Conservation (phyloP, 2,113 vertebrate genomes). For the Centropus unirufus region DNA sequence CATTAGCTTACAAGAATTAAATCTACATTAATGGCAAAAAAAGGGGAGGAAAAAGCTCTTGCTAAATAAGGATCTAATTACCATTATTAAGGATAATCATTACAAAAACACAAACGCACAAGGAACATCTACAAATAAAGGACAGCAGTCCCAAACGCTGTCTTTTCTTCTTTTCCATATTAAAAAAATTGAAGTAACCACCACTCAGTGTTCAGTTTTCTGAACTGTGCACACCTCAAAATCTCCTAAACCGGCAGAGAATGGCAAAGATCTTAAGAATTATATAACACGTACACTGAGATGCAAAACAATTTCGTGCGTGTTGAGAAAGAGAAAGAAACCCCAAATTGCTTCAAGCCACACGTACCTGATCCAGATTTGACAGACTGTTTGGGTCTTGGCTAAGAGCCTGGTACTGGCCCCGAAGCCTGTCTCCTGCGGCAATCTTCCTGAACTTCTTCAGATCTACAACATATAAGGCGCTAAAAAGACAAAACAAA, state of each 20-base stretch:
- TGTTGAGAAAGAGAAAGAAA: background rate
- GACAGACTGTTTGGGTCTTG: slow-evolving; percentile 97
- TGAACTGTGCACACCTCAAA: background rate
- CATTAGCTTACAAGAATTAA: background rate
- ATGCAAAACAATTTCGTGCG: background rate
- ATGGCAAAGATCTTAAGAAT: background rate
- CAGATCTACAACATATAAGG: slow-evolving; percentile 95
- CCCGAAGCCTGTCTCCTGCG: slow-evolving; percentile 92
- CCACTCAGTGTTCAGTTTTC: background rate
- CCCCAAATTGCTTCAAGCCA: background rate
- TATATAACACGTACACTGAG: background rate
- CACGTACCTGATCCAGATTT: slow-evolving; percentile 92
- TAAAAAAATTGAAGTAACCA: background rate
- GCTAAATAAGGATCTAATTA: background rate
- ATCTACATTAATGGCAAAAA: background rate
- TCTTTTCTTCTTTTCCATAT: background rate
- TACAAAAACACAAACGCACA: background rate
- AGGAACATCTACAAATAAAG: background rate
- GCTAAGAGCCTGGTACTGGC: slow-evolving; percentile 95
- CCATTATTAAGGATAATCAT: background rate
- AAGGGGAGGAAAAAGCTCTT: background rate
- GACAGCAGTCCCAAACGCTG: background rate
- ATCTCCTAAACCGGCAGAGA: background rate
- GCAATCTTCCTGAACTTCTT: slow-evolving; percentile 95
- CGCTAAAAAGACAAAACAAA: slow-evolving; percentile 72